A percentile compares a stretch with the other conserved stretches of the same genome.
Evolutionary conservation across 2,888 invertebrate genomes (phyloP).

Genomic region (Xylota sylvarum): DNA sequence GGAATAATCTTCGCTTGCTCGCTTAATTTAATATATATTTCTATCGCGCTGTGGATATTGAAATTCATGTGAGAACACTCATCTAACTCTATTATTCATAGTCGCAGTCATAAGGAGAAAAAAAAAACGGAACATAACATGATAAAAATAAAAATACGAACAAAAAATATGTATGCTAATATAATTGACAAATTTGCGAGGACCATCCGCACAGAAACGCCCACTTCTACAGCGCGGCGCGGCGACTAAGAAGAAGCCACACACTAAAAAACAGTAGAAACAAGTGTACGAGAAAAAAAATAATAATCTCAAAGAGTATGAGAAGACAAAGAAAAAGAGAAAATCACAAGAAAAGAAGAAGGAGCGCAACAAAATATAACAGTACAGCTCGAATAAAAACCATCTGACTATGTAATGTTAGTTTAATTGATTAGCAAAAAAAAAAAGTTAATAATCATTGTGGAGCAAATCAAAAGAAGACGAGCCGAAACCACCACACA

Average conservation of each 20-base stretch:
- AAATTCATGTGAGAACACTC: slow-evolving; percentile 14
- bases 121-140: slow-evolving; percentile 1
- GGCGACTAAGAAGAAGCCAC: slow-evolving; percentile 5
- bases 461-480: slow-evolving; percentile 57
- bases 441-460: slow-evolving; percentile 51
- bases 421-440: slow-evolving; percentile 66
- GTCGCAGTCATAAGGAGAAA: not conserved
- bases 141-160: slow-evolving; percentile 21
- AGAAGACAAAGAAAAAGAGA: slow-evolving; percentile 46
- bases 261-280: slow-evolving; percentile 3
- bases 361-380: slow-evolving; percentile 36
- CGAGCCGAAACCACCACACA: slow-evolving; percentile 53
- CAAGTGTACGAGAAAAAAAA: slow-evolving; percentile 30
- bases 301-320: slow-evolving; percentile 46
- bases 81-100: slow-evolving; percentile 1
- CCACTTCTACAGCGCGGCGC: slow-evolving; percentile 20
- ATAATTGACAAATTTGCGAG: slow-evolving; percentile 42
- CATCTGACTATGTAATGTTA: slow-evolving; percentile 64
- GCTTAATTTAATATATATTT: not conserved
- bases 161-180: slow-evolving; percentile 36
- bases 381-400: slow-evolving; percentile 42
- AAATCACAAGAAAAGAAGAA: slow-evolving; percentile 54
- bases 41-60: slow-evolving; percentile 6
- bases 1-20: not conserved
- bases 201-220: slow-evolving; percentile 32